Conservation (phyloP, 2,113 vertebrate genomes). For the Aptenodytes patagonicus region DNA sequence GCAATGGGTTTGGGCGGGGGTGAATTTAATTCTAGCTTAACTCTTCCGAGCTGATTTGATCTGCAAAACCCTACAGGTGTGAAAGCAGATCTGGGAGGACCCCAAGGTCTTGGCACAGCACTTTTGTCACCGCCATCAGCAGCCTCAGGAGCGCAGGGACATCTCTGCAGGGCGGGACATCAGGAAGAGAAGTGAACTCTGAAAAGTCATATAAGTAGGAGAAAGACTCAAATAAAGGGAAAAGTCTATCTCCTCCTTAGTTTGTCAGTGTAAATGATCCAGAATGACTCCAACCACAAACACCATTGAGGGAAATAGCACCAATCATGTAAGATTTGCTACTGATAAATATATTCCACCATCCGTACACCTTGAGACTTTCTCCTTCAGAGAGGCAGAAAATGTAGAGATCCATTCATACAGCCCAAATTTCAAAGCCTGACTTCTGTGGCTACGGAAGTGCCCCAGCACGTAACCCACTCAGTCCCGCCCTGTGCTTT, state of each 20-base stretch:
- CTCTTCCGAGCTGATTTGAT: not conserved
- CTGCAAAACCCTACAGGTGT: not conserved
- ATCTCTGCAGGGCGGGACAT: not conserved
- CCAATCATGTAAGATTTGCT: not conserved
- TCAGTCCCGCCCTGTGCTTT: not conserved
- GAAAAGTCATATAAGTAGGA: not conserved
- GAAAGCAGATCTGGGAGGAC: not conserved
- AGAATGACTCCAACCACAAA: not conserved
- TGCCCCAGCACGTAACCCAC: rapidly evolving
- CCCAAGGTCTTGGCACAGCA: not conserved
- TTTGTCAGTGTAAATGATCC: not conserved
- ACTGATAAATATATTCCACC: not conserved
- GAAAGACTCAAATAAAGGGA: not conserved
- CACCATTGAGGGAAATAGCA: not conserved
- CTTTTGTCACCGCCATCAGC: not conserved
- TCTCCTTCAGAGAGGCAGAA: not conserved
- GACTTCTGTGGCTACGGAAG: not conserved
- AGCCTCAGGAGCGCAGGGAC: not conserved
- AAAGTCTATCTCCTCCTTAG: not conserved
- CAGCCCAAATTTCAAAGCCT: not conserved
- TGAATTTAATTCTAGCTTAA: not conserved
- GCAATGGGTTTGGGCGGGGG: not conserved
- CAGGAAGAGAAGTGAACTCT: not conserved
- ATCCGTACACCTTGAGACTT: not conserved
- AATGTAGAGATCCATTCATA: not conserved